These are phyloP conservation scores for Nephotettix cincticeps DNA, from an alignment of 1,140 invertebrate genomes.

Conservation along the genomic window DNA sequence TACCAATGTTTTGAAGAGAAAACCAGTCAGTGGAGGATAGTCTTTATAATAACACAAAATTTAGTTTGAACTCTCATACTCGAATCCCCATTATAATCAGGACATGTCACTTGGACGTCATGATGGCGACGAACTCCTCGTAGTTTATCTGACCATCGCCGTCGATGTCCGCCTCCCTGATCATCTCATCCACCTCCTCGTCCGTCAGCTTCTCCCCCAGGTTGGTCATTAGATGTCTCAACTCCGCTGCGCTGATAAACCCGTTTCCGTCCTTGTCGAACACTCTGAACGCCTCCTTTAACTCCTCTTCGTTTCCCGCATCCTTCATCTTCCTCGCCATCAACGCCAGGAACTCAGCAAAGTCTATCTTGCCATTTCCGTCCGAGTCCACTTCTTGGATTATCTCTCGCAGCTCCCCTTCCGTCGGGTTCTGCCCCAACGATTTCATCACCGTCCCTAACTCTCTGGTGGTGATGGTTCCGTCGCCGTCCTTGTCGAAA, in stretches of 20 bases:
- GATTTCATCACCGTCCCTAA: too few relatives aligned
- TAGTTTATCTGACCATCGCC: slow-evolving; percentile 99
- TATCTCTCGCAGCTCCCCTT: too few relatives aligned
- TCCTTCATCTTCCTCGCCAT: slow-evolving; percentile 99
- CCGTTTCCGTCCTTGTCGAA: slow-evolving; percentile 98
- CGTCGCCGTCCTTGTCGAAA: too few relatives aligned
- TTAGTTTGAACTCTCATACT: too few relatives aligned
- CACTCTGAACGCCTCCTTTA: slow-evolving; percentile 97
- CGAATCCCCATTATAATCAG: too few relatives aligned
- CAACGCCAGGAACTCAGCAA: slow-evolving; percentile 98
- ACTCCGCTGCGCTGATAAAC: slow-evolving; percentile 93
- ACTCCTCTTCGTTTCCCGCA: slow-evolving; percentile 98
- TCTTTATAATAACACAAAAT: too few relatives aligned
- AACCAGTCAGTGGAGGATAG: too few relatives aligned
- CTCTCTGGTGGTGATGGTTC: too few relatives aligned
- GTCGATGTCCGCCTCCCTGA: slow-evolving; percentile 96
- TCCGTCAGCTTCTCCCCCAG: slow-evolving; percentile 97
- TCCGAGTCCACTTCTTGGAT: too few relatives aligned
- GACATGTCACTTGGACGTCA: too few relatives aligned
- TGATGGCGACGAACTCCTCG: slow-evolving; percentile 61
- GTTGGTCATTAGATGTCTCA: slow-evolving; percentile 98
- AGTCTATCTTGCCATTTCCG: slow-evolving; percentile 95
- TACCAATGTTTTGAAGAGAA: too few relatives aligned
- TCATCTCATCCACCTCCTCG: slow-evolving; percentile 98
- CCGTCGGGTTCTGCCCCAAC: slow-evolving; percentile 62